Evolutionary conservation across 1,140 invertebrate genomes (phyloP).

Genomic region (Dolichoris vasculosae): DNA sequence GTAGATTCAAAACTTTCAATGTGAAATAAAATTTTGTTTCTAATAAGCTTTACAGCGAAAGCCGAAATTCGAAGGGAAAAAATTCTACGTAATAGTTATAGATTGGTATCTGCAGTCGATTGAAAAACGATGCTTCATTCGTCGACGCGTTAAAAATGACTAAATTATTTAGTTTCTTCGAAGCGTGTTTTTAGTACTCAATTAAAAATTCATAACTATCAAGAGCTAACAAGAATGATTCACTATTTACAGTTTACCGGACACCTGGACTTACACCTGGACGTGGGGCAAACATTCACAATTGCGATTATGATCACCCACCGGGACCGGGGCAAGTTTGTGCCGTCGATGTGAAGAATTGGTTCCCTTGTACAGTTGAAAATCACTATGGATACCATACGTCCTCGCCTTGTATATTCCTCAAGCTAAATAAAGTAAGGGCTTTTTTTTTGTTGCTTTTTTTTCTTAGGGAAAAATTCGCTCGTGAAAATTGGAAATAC

Average conservation of each 20-base stretch:
- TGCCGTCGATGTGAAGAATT: conserved; percentile 78
- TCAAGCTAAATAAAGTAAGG: conserved; percentile 87
- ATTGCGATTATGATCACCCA: conserved; percentile 76
- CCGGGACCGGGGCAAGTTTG: conserved; percentile 77
- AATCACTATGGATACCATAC: conserved; percentile 86
- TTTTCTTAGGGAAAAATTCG: background rate
- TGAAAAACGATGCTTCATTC: too few species aligned
- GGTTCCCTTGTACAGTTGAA: conserved; percentile 80
- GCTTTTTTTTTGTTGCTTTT: background rate
- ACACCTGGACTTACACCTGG: conserved; percentile 76
- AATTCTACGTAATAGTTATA: too few species aligned
- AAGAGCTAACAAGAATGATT: background rate
- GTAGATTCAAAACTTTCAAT: too few species aligned
- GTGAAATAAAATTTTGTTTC: too few species aligned
- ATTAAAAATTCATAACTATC: background rate
- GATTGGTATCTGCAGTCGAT: too few species aligned
- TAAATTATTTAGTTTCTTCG: background rate
- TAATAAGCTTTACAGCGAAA: too few species aligned
- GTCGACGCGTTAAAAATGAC: too few species aligned
- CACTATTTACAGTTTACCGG: conserved; percentile 74
- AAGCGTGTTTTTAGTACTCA: background rate
- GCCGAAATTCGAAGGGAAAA: too few species aligned
- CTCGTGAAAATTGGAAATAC: background rate
- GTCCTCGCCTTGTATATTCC: conserved; percentile 86
- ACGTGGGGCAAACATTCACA: conserved; percentile 75